Base-by-base conservation (phyloP, 35 echinoderm and acorn worm species). In the Heliocidaris erythrogramma region DNA sequence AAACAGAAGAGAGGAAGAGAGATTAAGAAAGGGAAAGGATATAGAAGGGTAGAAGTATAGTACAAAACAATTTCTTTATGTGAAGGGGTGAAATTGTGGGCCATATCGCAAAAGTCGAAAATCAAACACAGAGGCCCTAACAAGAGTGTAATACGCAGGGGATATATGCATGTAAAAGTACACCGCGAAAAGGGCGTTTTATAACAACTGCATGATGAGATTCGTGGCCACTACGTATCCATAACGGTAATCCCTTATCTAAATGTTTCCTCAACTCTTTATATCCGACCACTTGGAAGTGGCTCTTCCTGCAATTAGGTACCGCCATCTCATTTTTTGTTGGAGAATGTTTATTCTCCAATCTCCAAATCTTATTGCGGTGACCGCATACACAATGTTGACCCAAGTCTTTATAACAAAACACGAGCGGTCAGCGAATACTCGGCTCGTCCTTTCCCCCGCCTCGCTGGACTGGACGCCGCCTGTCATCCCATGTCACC, bases 181-280 rank as follows among this genome's bases (percentile, higher is more conserved):
- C 65, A 78, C 65, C 65, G 18, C 27, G n/a, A 27, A 27, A 78
- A 24, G 27, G 18, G 14, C 18, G 21, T 78, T 78, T 78, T 27
- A 69, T 69, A 7, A n/a, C 21, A 78, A n/a, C 21, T 78, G 65
- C 5, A 78, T 4, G 65, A 21, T 78, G 65, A 78, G 8, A 78
- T 78, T 21, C 65, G 65, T 27, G 65, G 5, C 65, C 65, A 29
- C 65, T 78, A n/a, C 65, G 27, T 48, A 89, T 89, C 47, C 30
- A 89, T 47, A 89, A 32, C 87, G 47, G 35, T 89, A 89, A 89
- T 89, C 87, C 87, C 17, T 89, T 89, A 24, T 89, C 31, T 89
- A 89, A 89, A 89, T 89, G 87, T 89, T 89, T 89, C 47, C 32
- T 48, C 87, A 89, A 47, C 24, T 89, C 87, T 89, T 78, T 78